These are phyloP conservation scores for Micromys minutus DNA, from an alignment of 2,113 vertebrate species.

Conservation along the genomic window DNA sequence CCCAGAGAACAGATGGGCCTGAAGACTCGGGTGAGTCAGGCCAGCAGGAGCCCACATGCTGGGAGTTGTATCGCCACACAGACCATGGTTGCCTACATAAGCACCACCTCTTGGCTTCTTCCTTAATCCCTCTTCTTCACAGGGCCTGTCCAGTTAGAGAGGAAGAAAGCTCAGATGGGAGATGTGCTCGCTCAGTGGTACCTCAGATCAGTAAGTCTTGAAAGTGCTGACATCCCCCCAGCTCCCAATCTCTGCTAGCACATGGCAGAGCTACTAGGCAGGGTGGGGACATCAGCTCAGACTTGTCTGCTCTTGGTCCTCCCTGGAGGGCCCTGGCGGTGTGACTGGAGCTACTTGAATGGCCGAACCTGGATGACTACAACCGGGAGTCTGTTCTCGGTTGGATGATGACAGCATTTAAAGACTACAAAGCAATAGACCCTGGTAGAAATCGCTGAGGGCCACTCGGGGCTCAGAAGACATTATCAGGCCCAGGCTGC, in stretches of 20 bases:
- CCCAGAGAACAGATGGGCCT: fast-evolving
- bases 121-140: neutral
- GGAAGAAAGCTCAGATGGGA: fast-evolving
- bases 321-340: fast-evolving
- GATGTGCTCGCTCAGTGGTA: neutral
- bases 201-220: neutral
- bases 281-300: fast-evolving
- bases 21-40: fast-evolving
- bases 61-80: fast-evolving
- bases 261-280: fast-evolving
- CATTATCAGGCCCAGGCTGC: fast-evolving
- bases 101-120: neutral
- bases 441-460: neutral
- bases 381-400: fast-evolving
- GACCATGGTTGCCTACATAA: fast-evolving
- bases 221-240: fast-evolving
- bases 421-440: neutral
- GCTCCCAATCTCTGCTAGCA: fast-evolving
- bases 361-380: neutral
- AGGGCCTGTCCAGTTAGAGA: neutral
- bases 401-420: too few relatives aligned
- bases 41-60: fast-evolving
- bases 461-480: neutral
- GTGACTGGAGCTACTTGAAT: neutral
- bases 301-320: fast-evolving